Conservation (phyloP, 2,797 vertebrate genomes). For the Choloepus didactylus region DNA sequence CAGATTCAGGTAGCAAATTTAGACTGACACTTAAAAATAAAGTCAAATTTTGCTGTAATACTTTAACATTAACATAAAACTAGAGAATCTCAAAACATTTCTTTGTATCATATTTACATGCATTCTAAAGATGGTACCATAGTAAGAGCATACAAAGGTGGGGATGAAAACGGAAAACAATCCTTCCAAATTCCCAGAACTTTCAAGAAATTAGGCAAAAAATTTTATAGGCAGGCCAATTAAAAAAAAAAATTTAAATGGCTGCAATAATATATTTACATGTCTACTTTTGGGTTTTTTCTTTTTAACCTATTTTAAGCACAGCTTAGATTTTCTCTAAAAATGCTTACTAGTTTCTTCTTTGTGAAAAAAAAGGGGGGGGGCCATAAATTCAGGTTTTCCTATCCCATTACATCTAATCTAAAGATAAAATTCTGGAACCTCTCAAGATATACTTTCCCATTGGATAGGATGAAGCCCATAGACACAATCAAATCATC, state of each 20-base stretch:
- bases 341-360: conserved; percentile 50
- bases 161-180: neutral
- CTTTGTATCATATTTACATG: neutral
- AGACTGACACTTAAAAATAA: neutral
- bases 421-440: neutral
- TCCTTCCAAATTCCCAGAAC: neutral
- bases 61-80: neutral
- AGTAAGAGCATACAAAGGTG: conserved; percentile 11
- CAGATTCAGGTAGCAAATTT: conserved; percentile 1
- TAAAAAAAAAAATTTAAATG: neutral
- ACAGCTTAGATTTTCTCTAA: conserved; percentile 35
- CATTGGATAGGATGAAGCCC: neutral
- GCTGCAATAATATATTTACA: conserved; percentile 23
- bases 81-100: conserved; percentile 46
- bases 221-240: conserved; percentile 30
- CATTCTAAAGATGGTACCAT: conserved; percentile 33
- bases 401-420: neutral
- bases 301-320: conserved; percentile 36
- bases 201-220: neutral
- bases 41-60: no score
- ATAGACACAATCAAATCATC: neutral
- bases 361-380: conserved; percentile 36
- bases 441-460: neutral
- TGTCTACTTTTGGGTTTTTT: neutral
- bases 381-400: conserved; percentile 12